Evolutionary conservation across 2,797 vertebrate genomes (phyloP).

Genomic region (Xiphorhynchus erythropygius): DNA sequence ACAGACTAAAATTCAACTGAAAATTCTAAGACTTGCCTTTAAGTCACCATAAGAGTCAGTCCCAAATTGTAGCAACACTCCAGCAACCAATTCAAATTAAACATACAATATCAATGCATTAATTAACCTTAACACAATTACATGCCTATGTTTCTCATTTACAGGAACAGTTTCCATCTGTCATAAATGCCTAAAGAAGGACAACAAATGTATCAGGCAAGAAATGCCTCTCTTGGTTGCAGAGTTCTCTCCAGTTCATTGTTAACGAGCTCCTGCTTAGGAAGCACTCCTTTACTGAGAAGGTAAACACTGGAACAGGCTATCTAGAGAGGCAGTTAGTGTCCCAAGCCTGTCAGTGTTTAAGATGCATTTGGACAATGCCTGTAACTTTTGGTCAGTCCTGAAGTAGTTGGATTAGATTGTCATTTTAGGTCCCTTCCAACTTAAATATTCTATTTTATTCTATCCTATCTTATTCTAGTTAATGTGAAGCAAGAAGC

Average conservation of each 20-base stretch:
- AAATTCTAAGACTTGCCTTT: neutral
- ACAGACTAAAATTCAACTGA: neutral
- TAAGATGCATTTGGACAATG: neutral
- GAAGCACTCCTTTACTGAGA: neutral
- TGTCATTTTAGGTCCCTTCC: neutral
- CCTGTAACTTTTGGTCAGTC: neutral
- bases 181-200: neutral
- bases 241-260: neutral
- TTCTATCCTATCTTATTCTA: neutral
- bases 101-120: neutral
- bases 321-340: rapidly evolving
- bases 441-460: neutral
- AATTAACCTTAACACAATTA: neutral
- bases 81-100: neutral
- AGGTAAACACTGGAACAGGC: neutral
- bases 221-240: neutral
- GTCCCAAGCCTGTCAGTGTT: neutral
- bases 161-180: neutral
- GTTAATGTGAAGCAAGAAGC: neutral
- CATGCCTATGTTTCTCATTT: neutral
- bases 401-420: neutral
- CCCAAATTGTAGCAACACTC: neutral
- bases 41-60: neutral
- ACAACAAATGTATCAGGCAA: neutral
- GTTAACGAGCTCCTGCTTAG: neutral